Evolutionary conservation across 2,797 vertebrate species (phyloP), one percentile per base, ranked within the genome.

Genomic region (Notoglanidium macrostoma): DNA sequence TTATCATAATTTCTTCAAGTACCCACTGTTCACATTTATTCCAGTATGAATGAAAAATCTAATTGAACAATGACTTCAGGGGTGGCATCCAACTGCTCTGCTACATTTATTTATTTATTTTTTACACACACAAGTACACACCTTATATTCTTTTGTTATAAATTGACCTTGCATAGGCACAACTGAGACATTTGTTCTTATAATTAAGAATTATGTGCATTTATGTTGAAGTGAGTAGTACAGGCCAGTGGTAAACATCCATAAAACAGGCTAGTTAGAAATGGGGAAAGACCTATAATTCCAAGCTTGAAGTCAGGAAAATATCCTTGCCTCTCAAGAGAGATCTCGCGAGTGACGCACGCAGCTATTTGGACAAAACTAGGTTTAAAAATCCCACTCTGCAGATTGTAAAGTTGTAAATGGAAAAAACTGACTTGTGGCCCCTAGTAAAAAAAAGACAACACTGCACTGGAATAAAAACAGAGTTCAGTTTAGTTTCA

Each of bases 231-330:
- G 19, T 59, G 12, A 44, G 35, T 14, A 35, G 12, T 44, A 15
- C 32, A 44, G 35, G 8, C 23, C 21, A 19, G 35, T 15, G 21
- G 35, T 19, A 46, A 63, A n/a, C 12, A 9, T 63, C 7, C 59
- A 63, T 55, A 82, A 80, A 67, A 82, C 7, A 7, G 1, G 29
- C 44, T 83, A 29, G 15, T 32, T 83, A 51, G 15, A 67, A 63
- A 61, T 80, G 35, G 55, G 78, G 61, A 83, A 67, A 83, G 44
- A 83, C 40, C 61, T 83, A 49, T 51, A 49, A 82, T 35, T 82
- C 12, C 11, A 8, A 51, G 35, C 44, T 51, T 49, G 1, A 65
- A 49, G 80, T 49, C 44, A 83, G 44, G 61, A 32, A 32, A 51
- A 83, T 51, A 83, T 83, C 61, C 10, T n/a, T 21, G n/a, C 0